A percentile compares a stretch with the other conserved stretches of the same genome.
These are phyloP conservation scores for Tinea pellionella DNA, from an alignment of 2,888 invertebrate species.

Conservation along the genomic window DNA sequence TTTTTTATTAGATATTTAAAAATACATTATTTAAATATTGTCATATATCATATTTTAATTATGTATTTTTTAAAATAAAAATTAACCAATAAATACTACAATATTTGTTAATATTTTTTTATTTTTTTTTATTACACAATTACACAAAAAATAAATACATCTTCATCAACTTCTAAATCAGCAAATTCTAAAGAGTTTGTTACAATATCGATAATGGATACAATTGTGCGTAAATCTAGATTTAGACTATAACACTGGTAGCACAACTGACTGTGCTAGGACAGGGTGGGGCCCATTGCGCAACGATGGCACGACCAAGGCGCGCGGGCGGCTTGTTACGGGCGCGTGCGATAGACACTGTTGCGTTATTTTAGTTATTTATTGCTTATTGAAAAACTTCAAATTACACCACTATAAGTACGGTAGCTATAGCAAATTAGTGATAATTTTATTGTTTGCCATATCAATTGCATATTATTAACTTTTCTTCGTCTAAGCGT, in stretches of 20 bases:
- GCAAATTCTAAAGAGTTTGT: too few species aligned
- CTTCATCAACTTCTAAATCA: too few species aligned
- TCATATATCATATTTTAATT: too few species aligned
- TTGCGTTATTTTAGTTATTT: slow-evolving; percentile 61
- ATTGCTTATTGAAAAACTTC: slow-evolving; percentile 67
- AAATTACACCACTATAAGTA: slow-evolving; percentile 6
- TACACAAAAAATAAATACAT: too few species aligned
- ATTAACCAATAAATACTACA: too few species aligned
- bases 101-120: too few species aligned
- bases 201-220: neutral
- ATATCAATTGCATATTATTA: neutral
- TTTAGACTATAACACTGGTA: slow-evolving; percentile 4
- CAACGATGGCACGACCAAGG: slow-evolving; percentile 58
- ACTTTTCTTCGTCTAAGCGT: too few species aligned
- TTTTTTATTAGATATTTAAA: too few species aligned
- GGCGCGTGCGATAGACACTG: slow-evolving; percentile 58
- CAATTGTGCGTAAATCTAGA: neutral
- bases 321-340: slow-evolving; percentile 49
- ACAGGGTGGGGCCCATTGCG: slow-evolving; percentile 45
- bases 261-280: slow-evolving; percentile 31
- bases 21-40: too few species aligned
- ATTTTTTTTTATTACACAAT: too few species aligned
- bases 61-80: too few species aligned
- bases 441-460: slow-evolving; percentile 1
- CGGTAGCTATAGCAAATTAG: slow-evolving; percentile 33